A percentile compares a stretch with the other conserved stretches of the same genome.
phyloP scores from a whole-genome alignment of 2,888 invertebrate genomes.

The Thumatha senex region DNA sequence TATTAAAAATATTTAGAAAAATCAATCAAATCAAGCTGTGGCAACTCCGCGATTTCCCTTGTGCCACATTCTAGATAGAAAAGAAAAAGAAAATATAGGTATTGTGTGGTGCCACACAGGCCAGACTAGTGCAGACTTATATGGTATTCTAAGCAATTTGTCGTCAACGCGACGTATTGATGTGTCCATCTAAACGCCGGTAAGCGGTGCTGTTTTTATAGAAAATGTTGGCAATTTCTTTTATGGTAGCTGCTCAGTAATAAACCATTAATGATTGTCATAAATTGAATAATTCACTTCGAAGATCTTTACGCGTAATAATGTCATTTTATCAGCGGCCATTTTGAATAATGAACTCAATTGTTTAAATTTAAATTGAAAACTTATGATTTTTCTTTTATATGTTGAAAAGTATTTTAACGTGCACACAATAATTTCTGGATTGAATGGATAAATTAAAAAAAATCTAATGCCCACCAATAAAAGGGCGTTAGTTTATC shows the following conservation, averaged over 20 bases:
- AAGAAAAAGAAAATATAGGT: background rate
- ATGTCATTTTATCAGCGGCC: background rate
- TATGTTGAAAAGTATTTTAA: too few relatives aligned
- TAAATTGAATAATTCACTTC: background rate
- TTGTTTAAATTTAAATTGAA: background rate
- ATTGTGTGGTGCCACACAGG: background rate
- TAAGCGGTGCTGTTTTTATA: constrained; percentile 7
- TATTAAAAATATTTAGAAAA: too few relatives aligned
- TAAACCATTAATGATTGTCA: background rate
- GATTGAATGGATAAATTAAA: too few relatives aligned
- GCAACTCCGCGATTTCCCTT: too few relatives aligned
- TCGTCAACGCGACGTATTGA: constrained; percentile 17
- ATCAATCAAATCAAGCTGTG: too few relatives aligned
- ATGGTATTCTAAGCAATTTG: constrained; percentile 31
- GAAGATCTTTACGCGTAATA: background rate
- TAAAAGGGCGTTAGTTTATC: too few relatives aligned
- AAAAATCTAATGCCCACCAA: too few relatives aligned
- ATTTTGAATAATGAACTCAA: constrained; percentile 1
- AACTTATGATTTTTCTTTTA: background rate
- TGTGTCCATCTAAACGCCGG: constrained; percentile 17
- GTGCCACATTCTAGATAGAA: too few relatives aligned
- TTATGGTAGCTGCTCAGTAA: background rate
- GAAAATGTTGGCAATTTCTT: constrained; percentile 1
- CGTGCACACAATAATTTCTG: too few relatives aligned
- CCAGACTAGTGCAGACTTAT: constrained; percentile 10